These are phyloP conservation scores for Acheta domesticus DNA, from an alignment of 2,888 invertebrate genomes.

Conservation along the genomic window DNA sequence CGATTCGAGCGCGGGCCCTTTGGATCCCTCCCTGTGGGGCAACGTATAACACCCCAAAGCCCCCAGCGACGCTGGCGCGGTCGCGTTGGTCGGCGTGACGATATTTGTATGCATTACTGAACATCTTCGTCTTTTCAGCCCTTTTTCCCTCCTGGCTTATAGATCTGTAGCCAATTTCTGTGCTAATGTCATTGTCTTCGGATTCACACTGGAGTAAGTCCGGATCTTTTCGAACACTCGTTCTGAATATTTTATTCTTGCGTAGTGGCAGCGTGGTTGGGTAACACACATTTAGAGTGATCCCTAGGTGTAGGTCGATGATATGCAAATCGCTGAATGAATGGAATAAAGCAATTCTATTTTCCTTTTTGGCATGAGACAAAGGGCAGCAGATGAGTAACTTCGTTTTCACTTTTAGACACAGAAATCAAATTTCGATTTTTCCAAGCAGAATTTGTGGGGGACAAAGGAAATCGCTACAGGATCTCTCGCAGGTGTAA, in stretches of 20 bases:
- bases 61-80: neutral
- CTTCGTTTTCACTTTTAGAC: no score
- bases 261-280: neutral
- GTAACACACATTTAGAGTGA: no score
- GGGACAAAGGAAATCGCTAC: no score
- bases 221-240: neutral
- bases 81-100: neutral
- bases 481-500: no score
- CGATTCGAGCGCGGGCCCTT: neutral
- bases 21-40: neutral
- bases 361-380: no score
- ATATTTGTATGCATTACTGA: slow-evolving; percentile 18
- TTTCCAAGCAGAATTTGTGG: no score
- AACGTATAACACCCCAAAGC: neutral
- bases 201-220: neutral
- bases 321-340: no score
- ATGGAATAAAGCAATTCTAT: no score
- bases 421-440: no score
- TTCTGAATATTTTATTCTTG: neutral
- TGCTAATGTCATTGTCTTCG: slow-evolving; percentile 18
- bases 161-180: slow-evolving; percentile 18
- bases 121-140: neutral
- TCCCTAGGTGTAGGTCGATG: no score
- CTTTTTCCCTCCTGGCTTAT: neutral
- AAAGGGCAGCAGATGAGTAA: no score